Base-by-base conservation (phyloP, 2,113 vertebrate genomes). In the Montifringilla adamsi region DNA sequence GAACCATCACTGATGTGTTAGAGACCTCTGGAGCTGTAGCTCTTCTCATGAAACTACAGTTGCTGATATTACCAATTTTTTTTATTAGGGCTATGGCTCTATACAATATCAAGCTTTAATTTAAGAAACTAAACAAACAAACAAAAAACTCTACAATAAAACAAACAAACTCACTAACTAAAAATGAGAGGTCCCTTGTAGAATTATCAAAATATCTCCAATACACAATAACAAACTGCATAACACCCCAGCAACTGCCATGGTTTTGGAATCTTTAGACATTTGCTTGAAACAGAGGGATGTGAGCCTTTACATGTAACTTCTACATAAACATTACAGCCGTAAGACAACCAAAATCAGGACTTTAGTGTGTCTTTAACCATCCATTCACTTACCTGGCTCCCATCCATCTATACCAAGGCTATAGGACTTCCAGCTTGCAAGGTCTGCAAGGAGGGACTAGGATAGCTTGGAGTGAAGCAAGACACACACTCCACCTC, bases 21-120 rank as follows among this genome's bases (percentile, higher is more conserved):
- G 90, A 95, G 95, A 97, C 94, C 94, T 96, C 90, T 94, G 95
- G 94, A 96, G 92, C 94, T 92, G 68, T 27, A 93, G 68, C 21
- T 92, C 59, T 88, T 92, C 85, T 77, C 27, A 30, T 18, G 63
- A 88, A 90, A 37, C 21, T 60, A 30, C 19, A 28, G 8, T 59
- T 69, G 82, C 49, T 89, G 53, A 23, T 58, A 56, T 7, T 47
- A 60, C 15, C 26, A 47, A 5, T 41, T 31, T 73, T 37, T 41
- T 83, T 55, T 28, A 79, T 41, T 50, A 69, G 10, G 22, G 35
- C 31, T 81, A 21, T 7, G 8, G 13, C 47, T 78, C n/a, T 20
- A 22, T 6, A 12, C 3, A 35, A 26, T 44, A 56, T 33, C 8
- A 35, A 59, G 21, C 4, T 75, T 72, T 66, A 58, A 28, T 23